A percentile compares a stretch with the other conserved stretches of the same genome.
These are phyloP conservation scores for Terrapene triunguis DNA, from an alignment of 2,113 vertebrate genomes.

Conservation along the genomic window DNA sequence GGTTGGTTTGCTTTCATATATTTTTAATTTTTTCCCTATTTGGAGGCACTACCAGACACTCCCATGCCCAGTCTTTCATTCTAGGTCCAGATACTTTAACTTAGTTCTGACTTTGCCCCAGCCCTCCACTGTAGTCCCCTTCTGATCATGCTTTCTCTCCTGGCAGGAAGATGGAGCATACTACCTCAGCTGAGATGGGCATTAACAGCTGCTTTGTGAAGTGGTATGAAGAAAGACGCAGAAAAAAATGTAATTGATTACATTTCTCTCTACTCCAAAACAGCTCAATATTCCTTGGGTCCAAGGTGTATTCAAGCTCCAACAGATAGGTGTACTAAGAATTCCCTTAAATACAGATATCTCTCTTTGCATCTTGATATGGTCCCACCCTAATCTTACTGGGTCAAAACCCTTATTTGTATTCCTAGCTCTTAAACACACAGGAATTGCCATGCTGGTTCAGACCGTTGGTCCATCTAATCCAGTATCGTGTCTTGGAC, in stretches of 20 bases:
- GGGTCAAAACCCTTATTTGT: neutral
- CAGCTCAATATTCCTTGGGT: neutral
- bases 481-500: neutral
- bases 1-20: constrained; percentile 5
- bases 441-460: neutral
- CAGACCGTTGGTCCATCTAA: neutral
- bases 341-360: neutral
- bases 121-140: neutral
- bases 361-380: neutral
- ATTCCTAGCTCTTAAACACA: neutral
- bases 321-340: neutral
- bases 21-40: neutral
- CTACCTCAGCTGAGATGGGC: neutral
- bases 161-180: neutral
- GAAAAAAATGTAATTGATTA: neutral
- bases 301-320: neutral
- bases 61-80: neutral
- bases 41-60: neutral
- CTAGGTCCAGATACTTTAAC: neutral
- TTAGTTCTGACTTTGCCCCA: neutral
- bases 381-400: neutral
- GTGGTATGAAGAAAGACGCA: neutral
- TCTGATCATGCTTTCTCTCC: neutral
- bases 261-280: neutral
- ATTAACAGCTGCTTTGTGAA: constrained; percentile 5